Conservation (phyloP, 2,113 vertebrate species). For the Paraplagusia blochii region DNA sequence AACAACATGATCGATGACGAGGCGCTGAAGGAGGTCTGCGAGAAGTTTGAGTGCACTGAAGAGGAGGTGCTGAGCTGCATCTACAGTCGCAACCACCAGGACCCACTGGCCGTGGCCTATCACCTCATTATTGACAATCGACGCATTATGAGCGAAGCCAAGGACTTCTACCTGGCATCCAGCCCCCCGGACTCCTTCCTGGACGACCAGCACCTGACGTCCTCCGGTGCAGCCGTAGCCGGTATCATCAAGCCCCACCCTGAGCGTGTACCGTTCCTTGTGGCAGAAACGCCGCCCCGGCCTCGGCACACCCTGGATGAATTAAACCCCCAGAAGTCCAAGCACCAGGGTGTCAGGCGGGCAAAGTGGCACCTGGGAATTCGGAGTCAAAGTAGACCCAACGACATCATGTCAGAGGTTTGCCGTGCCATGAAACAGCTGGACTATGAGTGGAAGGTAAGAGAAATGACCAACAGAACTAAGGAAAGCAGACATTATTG, state of each 20-base stretch:
- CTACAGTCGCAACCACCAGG: constrained; percentile 93
- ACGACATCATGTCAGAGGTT: constrained; percentile 98
- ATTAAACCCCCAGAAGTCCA: constrained; percentile 96
- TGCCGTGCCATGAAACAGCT: constrained; percentile 97
- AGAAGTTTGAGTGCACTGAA: constrained; percentile 96
- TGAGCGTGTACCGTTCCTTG: constrained; percentile 90
- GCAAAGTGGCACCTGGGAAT: constrained; percentile 99
- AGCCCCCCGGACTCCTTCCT: constrained; percentile 94
- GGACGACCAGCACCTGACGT: constrained; percentile 86
- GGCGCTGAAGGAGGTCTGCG: constrained; percentile 96
- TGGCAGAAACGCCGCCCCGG: constrained; percentile 84
- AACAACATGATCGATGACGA: constrained; percentile 98
- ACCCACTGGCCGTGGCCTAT: constrained; percentile 93
- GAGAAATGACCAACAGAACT: not conserved
- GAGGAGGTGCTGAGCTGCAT: constrained; percentile 94
- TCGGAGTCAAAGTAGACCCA: constrained; percentile 94
- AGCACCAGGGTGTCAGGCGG: constrained; percentile 91
- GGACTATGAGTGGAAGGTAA: constrained; percentile 99
- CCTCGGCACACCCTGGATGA: constrained; percentile 93
- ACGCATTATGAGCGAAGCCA: constrained; percentile 97
- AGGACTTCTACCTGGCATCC: constrained; percentile 97
- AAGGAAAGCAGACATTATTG: too few relatives aligned
- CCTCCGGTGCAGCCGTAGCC: constrained; percentile 49
- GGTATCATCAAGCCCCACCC: constrained; percentile 84
- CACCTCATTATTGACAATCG: constrained; percentile 99